A percentile compares a stretch with the other conserved stretches of the same genome.
These are phyloP conservation scores for Semnornis frantzii DNA, from an alignment of 2,113 vertebrate species.

Conservation along the genomic window DNA sequence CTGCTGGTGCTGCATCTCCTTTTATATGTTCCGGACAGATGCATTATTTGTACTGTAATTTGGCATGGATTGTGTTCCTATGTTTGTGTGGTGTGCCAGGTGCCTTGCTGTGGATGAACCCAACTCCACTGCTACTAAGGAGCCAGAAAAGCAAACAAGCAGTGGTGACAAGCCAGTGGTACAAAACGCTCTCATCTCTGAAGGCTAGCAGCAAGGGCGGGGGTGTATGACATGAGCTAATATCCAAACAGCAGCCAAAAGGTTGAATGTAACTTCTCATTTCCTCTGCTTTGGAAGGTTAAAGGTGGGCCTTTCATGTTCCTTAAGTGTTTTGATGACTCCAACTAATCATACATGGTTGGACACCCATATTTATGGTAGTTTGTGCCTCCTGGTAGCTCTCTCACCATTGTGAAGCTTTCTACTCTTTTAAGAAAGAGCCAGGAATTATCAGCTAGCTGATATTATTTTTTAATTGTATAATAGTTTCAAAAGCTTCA, in stretches of 20 bases:
- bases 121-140: neutral
- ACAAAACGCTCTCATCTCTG: neutral
- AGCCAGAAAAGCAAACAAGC: conserved; percentile 44
- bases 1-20: neutral
- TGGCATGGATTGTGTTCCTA: conserved; percentile 32
- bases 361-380: neutral
- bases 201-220: neutral
- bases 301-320: conserved; percentile 50
- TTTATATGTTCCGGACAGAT: neutral
- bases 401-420: neutral
- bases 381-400: neutral
- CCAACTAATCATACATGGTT: conserved; percentile 11
- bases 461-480: neutral
- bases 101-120: conserved; percentile 39
- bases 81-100: conserved; percentile 23
- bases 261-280: conserved; percentile 15
- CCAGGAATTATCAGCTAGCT: neutral
- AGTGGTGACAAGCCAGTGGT: neutral
- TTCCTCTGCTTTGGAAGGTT: conserved; percentile 28
- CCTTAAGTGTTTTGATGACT: conserved; percentile 41
- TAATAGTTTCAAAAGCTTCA: neutral
- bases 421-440: neutral
- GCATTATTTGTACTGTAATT: conserved; percentile 19
- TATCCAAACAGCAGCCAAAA: neutral
- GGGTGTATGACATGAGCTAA: conserved; percentile 9